phyloP scores from a whole-genome alignment of 2,797 vertebrate genomes.

The Sphenopsis melanotis region DNA sequence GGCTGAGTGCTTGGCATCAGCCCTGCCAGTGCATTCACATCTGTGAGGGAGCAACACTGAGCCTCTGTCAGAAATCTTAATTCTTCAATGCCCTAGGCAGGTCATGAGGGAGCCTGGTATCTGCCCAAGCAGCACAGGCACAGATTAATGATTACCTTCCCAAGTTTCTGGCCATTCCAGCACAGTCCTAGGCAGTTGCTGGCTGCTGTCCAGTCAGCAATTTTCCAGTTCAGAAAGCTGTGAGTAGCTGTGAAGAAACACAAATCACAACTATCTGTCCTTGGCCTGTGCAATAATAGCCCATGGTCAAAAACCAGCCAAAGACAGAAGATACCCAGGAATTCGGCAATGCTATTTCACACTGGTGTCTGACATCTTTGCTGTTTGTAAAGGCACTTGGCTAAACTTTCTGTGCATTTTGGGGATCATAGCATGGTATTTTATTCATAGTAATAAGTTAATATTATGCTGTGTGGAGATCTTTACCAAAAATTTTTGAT shows the following conservation, averaged over 20 bases:
- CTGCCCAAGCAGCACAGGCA: not conserved
- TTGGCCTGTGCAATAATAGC: not conserved
- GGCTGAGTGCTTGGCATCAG: not conserved
- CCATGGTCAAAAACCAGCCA: not conserved
- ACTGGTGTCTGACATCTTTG: not conserved
- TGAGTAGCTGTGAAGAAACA: not conserved
- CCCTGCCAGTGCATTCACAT: not conserved
- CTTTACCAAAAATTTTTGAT: not conserved
- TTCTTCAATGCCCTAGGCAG: not conserved
- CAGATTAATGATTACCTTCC: not conserved
- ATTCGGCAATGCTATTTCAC: not conserved
- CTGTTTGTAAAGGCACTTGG: not conserved
- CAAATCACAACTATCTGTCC: not conserved
- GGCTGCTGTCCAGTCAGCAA: not conserved
- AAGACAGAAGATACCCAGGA: not conserved
- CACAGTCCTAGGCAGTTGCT: not conserved
- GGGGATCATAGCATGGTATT: not conserved
- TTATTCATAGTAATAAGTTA: not conserved
- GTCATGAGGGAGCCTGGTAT: fast-evolving
- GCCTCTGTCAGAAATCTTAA: not conserved
- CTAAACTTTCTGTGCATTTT: not conserved
- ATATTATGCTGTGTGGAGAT: not conserved
- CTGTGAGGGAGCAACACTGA: not conserved
- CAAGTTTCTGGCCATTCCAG: not conserved
- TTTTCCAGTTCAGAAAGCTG: not conserved